These are phyloP conservation scores for Tenebrio molitor DNA, from an alignment of 1,140 invertebrate species.

Conservation along the genomic window DNA sequence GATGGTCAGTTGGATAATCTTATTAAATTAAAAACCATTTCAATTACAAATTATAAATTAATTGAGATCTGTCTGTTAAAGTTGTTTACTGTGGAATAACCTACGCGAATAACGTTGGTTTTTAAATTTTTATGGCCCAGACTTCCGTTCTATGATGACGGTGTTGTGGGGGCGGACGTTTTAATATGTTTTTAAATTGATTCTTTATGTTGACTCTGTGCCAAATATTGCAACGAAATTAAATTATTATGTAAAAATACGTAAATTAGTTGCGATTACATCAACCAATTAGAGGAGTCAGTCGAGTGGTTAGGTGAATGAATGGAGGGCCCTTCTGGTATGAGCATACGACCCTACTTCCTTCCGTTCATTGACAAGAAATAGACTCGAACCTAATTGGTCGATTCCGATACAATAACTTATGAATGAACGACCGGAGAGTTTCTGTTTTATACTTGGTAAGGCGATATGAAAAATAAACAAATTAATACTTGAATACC, in stretches of 20 bases:
- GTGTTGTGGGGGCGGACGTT: constrained; percentile 43
- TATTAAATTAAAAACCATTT: constrained; percentile 9
- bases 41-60: constrained; percentile 24
- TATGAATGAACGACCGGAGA: constrained; percentile 43
- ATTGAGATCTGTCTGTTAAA: constrained; percentile 43
- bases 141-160: constrained; percentile 49
- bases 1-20: neutral
- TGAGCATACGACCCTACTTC: constrained; percentile 46
- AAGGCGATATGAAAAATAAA: constrained; percentile 33
- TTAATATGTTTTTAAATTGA: constrained; percentile 46
- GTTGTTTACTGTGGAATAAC: constrained; percentile 50
- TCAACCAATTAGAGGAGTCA: constrained; percentile 7
- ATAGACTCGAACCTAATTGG: constrained; percentile 44
- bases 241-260: constrained; percentile 35
- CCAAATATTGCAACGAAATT: constrained; percentile 37
- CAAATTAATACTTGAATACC: constrained; percentile 32
- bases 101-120: constrained; percentile 48
- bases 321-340: constrained; percentile 37
- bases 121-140: constrained; percentile 53
- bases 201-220: constrained; percentile 42
- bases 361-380: constrained; percentile 49
- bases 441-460: neutral
- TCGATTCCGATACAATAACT: constrained; percentile 39
- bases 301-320: constrained; percentile 10
- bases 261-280: constrained; percentile 7